A percentile compares a stretch with the other conserved stretches of the same genome.
phyloP scores from a whole-genome alignment of 2,113 vertebrate species.

The Phyllostomus discolor region DNA sequence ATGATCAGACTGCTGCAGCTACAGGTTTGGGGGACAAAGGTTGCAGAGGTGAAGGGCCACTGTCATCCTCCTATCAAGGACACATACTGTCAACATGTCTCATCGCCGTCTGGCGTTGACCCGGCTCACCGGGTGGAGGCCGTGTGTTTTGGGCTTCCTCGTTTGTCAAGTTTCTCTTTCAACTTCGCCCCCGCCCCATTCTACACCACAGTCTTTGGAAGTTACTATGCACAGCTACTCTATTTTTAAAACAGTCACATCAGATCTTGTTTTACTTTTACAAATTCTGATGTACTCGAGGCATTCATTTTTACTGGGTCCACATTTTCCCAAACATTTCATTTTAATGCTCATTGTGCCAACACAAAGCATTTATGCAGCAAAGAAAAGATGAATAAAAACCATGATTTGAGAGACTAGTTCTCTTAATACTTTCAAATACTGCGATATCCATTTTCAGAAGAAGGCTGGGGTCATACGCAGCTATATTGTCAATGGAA shows the following conservation, averaged over 20 bases:
- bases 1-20: neutral
- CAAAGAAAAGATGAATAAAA: neutral
- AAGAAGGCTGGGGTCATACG: neutral
- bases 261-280: neutral
- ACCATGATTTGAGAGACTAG: neutral
- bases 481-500: neutral
- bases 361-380: neutral
- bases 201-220: neutral
- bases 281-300: neutral
- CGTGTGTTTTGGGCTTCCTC: neutral
- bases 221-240: neutral
- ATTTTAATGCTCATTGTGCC: neutral
- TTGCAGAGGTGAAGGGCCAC: neutral
- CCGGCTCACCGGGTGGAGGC: neutral
- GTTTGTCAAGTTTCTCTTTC: neutral
- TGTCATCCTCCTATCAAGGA: neutral
- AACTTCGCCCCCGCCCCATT: fast-evolving
- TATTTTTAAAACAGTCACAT: neutral
- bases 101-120: neutral
- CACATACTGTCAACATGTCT: neutral
- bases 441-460: neutral
- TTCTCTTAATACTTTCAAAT: neutral
- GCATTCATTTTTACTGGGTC: neutral
- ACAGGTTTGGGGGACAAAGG: neutral
- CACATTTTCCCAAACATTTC: neutral